These are phyloP conservation scores for Bos indicus DNA, from an alignment of 2,113 vertebrate species.

Conservation along the genomic window DNA sequence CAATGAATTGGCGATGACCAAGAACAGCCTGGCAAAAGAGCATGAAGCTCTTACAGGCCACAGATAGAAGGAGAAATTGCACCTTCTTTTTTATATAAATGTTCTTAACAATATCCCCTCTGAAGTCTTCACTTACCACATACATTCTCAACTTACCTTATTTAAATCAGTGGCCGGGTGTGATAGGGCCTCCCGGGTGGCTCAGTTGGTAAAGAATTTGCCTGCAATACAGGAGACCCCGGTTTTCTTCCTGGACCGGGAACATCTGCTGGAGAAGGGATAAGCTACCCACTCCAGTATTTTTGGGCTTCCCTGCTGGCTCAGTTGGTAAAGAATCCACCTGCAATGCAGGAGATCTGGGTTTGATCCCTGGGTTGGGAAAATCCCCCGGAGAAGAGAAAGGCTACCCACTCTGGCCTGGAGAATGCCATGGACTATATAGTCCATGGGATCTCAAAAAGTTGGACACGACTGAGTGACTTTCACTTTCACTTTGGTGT, in stretches of 20 bases:
- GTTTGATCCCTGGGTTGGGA: background rate
- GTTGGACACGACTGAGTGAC: rapidly evolving
- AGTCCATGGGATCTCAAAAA: background rate
- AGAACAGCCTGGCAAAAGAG: background rate
- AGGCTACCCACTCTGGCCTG: background rate
- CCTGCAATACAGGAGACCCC: background rate
- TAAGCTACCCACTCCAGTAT: background rate
- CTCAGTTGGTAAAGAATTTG: background rate
- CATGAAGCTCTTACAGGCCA: rapidly evolving
- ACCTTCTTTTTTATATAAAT: background rate
- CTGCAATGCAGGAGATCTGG: background rate
- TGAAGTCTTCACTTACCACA: background rate
- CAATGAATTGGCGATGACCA: too few species aligned
- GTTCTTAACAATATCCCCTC: background rate
- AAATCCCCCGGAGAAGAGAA: background rate
- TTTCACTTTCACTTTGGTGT: background rate
- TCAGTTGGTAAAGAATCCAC: background rate
- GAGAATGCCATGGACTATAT: background rate
- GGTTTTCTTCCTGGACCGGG: background rate
- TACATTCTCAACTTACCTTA: background rate
- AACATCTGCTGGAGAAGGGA: background rate
- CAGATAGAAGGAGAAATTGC: rapidly evolving
- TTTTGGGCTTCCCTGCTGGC: background rate
- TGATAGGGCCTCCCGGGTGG: background rate
- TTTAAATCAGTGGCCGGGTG: background rate